Percentiles rank a stretch among this genome's conserved stretches.
Conservation (phyloP, 2,797 vertebrate species). For the Dipus sagitta region DNA sequence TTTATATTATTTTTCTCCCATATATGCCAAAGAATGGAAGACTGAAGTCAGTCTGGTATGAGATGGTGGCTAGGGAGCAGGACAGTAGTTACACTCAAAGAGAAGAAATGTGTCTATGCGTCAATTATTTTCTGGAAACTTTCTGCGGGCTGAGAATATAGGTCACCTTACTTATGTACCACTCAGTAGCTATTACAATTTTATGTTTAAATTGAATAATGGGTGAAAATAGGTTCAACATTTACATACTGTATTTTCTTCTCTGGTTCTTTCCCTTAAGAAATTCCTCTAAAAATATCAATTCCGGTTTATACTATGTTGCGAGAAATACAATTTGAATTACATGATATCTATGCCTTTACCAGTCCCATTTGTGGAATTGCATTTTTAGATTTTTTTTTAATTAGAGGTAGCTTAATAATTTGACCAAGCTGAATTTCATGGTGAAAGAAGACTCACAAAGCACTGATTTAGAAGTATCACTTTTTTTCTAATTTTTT, state of each 20-base stretch:
- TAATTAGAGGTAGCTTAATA: slow-evolving; percentile 40
- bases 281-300: slow-evolving; percentile 58
- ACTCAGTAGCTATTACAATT: slow-evolving; percentile 20
- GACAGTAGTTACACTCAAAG: not conserved
- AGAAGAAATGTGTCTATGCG: not conserved
- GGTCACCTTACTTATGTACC: not conserved
- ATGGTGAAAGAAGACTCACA: slow-evolving; percentile 44
- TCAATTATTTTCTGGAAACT: not conserved
- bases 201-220: slow-evolving; percentile 11
- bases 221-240: slow-evolving; percentile 11
- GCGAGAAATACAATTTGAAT: slow-evolving; percentile 44
- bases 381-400: slow-evolving; percentile 52
- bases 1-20: not conserved
- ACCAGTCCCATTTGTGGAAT: slow-evolving; percentile 30
- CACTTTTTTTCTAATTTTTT: no score
- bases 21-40: slow-evolving; percentile 10
- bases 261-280: slow-evolving; percentile 40
- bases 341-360: slow-evolving; percentile 16
- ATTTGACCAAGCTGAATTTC: slow-evolving; percentile 53
- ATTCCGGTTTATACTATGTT: slow-evolving; percentile 40
- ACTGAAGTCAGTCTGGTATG: not conserved
- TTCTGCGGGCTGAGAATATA: slow-evolving; percentile 48
- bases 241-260: slow-evolving; percentile 61
- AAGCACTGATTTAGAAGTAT: not conserved
- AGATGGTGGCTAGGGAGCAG: not conserved